Evolutionary conservation across 1,140 invertebrate genomes (phyloP).

Genomic region (Antheraea mylitta): DNA sequence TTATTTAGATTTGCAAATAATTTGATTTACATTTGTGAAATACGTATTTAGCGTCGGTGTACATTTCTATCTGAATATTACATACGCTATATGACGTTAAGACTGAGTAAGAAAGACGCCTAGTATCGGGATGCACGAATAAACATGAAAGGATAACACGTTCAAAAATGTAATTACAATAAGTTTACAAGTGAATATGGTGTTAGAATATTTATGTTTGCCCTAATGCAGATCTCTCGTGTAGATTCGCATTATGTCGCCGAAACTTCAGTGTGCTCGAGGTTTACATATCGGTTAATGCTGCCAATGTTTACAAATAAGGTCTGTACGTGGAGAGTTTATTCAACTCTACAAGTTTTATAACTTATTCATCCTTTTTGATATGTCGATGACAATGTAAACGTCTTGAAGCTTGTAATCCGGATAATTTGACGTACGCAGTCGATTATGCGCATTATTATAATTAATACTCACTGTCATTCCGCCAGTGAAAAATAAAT

Average conservation of each 20-base stretch:
- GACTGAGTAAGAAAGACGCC: no score
- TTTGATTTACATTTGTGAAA: no score
- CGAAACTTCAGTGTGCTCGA: constrained; percentile 6
- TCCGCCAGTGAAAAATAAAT: neutral
- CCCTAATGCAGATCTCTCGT: no score
- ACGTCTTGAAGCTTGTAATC: neutral
- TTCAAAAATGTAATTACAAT: no score
- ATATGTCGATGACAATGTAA: neutral
- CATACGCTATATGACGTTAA: no score
- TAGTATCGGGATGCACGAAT: no score
- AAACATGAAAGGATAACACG: no score
- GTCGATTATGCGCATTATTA: neutral
- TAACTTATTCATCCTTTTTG: constrained; percentile 3
- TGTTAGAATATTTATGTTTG: no score
- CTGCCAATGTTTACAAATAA: constrained; percentile 63
- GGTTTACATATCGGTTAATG: constrained; percentile 10
- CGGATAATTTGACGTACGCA: neutral
- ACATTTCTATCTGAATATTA: no score
- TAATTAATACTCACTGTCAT: neutral
- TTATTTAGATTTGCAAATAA: no score
- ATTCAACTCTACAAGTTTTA: constrained; percentile 12
- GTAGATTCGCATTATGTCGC: neutral
- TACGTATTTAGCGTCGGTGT: no score
- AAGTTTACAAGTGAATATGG: no score
- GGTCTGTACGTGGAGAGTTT: constrained; percentile 22